These are phyloP conservation scores for Laterallus jamaicensis DNA, from an alignment of 2,113 vertebrate species.

Conservation along the genomic window DNA sequence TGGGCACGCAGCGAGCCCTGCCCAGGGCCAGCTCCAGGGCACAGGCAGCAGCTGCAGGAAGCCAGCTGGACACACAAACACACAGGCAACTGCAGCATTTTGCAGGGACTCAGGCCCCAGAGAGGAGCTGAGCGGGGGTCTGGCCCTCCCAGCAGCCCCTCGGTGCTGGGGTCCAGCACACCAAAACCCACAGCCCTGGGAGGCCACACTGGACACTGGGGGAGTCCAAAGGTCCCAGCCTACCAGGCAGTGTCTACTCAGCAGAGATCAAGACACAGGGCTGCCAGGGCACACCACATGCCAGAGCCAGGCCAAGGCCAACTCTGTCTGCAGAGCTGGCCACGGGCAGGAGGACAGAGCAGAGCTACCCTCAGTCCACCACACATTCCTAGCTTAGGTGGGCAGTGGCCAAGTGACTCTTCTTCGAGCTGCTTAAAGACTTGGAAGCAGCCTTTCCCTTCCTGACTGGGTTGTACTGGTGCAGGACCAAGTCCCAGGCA, in stretches of 20 bases:
- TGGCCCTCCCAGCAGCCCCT: accelerated
- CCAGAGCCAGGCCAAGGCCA: background rate
- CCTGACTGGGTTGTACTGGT: background rate
- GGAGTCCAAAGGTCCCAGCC: background rate
- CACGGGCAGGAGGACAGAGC: accelerated
- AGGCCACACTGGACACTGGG: accelerated
- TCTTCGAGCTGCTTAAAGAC: background rate
- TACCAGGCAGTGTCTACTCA: accelerated
- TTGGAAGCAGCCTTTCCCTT: background rate
- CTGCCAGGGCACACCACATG: background rate
- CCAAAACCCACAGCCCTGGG: background rate
- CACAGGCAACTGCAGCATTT: accelerated
- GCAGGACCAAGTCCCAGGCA: background rate
- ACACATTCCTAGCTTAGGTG: background rate
- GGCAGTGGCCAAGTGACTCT: background rate
- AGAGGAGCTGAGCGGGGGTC: background rate
- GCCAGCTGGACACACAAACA: background rate
- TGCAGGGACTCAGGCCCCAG: background rate
- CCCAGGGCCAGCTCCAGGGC: background rate
- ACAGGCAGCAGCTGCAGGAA: background rate
- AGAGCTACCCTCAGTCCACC: background rate
- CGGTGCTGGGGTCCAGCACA: background rate
- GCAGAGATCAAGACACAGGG: background rate
- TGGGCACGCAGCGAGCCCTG: accelerated
- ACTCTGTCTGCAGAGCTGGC: accelerated